Conservation (phyloP, 2,797 vertebrate species). For the Sebastes nivosus region DNA sequence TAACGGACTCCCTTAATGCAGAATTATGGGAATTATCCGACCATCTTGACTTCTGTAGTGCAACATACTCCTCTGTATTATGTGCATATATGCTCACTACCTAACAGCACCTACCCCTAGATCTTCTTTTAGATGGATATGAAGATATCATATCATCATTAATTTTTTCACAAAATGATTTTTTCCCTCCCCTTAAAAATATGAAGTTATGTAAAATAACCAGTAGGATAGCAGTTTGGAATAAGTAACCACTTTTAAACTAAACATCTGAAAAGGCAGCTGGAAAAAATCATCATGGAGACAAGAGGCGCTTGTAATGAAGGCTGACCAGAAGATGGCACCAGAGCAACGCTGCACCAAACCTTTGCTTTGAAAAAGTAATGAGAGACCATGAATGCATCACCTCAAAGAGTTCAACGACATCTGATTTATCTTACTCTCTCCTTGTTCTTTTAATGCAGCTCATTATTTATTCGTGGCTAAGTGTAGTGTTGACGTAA, state of each 20-base stretch:
- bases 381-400: neutral
- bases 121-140: neutral
- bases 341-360: constrained; percentile 2
- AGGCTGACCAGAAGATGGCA: constrained; percentile 33
- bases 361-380: too few species aligned
- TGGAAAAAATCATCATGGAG: neutral
- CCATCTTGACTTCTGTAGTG: neutral
- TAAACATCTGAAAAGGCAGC: too few species aligned
- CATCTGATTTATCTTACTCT: neutral
- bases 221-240: too few species aligned
- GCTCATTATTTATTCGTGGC: neutral
- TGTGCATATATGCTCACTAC: neutral
- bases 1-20: neutral
- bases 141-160: too few species aligned
- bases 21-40: neutral
- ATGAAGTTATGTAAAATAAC: neutral
- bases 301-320: neutral
- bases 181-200: neutral
- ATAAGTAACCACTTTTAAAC: too few species aligned
- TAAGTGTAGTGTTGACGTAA: neutral
- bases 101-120: neutral
- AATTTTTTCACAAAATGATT: neutral
- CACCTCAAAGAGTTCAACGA: neutral
- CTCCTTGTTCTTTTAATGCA: neutral
- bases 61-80: neutral